phyloP scores from a whole-genome alignment of 2,888 invertebrate species.

The Synanthedon andrenaeformis region DNA sequence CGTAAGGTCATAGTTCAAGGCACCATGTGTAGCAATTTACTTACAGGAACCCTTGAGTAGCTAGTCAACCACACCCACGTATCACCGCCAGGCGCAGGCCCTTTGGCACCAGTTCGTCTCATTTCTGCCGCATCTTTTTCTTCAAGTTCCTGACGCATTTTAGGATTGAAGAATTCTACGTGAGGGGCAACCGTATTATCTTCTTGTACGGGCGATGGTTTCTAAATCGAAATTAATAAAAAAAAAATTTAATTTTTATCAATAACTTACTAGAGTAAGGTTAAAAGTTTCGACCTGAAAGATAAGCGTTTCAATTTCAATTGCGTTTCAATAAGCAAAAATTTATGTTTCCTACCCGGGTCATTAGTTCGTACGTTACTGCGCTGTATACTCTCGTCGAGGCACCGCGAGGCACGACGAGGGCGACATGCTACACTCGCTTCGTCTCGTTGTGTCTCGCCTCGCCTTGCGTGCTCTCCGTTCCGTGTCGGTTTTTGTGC shows the following conservation, averaged over 20 bases:
- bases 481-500: too few relatives aligned
- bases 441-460: too few relatives aligned
- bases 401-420: too few relatives aligned
- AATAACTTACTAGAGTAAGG: not conserved
- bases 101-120: slow-evolving; percentile 72
- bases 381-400: too few relatives aligned
- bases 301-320: too few relatives aligned
- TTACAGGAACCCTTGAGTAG: slow-evolving; percentile 86
- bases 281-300: too few relatives aligned
- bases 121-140: slow-evolving; percentile 75
- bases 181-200: slow-evolving; percentile 69
- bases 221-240: slow-evolving; percentile 20
- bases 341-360: too few relatives aligned
- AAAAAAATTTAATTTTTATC: not conserved
- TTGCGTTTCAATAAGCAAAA: too few relatives aligned
- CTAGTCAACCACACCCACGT: slow-evolving; percentile 90
- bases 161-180: slow-evolving; percentile 82
- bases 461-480: too few relatives aligned
- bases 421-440: too few relatives aligned
- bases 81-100: slow-evolving; percentile 78
- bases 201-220: slow-evolving; percentile 54
- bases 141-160: slow-evolving; percentile 73
- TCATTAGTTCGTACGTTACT: too few relatives aligned
- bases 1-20: too few relatives aligned
- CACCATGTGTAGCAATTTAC: slow-evolving; percentile 10